Evolutionary conservation across 2,797 vertebrate genomes (phyloP), one percentile per base, ranked within the genome.

Genomic region (Setipinna tenuifilis): DNA sequence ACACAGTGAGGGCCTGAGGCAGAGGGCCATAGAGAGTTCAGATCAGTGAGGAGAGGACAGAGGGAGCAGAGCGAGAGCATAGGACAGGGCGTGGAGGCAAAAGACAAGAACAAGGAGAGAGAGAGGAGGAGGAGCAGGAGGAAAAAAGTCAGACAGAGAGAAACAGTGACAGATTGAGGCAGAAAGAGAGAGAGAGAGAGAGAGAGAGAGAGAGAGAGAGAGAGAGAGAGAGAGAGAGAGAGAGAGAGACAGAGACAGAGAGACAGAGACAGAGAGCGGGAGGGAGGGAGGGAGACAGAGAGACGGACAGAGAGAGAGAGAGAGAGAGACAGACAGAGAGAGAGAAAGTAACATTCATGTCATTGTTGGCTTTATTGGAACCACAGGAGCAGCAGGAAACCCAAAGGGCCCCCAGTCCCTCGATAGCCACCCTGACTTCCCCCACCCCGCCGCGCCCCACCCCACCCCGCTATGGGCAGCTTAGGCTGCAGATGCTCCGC

Each of bases 321-420:
- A n/a, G n/a, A 23, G n/a, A 65, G 61, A 23, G 61, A n/a, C 16
- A 61, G 59, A 61, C 16, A 25, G 61, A 65, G n/a, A 23, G n/a
- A 65, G 61, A 65, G 25, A 11, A 23, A 28, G 25, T 12, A 28
- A 68, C 65, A 68, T 68, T 68, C 65, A 68, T 68, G 65, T 68
- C 65, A 68, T 68, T 68, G 65, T 68, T 68, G 65, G 25, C 65
- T 68, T 68, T 68, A 68, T 68, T 68, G 25, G 65, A 68, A 68
- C 65, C 65, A 68, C 46, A 68, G 65, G 25, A 68, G 65, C 65
- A 68, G 65, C 65, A 68, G 65, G 65, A 65, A 68, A n/a, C 59
- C 59, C 19, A n/a, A n/a, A 62, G 59, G 59, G n/a, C 57, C 46
- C 46, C 46, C 46, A 48, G 46, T 10, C 46, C 46, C 10, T 48